These are phyloP conservation scores for Nycticebus coucang DNA, from an alignment of 2,113 vertebrate species.

Conservation along the genomic window DNA sequence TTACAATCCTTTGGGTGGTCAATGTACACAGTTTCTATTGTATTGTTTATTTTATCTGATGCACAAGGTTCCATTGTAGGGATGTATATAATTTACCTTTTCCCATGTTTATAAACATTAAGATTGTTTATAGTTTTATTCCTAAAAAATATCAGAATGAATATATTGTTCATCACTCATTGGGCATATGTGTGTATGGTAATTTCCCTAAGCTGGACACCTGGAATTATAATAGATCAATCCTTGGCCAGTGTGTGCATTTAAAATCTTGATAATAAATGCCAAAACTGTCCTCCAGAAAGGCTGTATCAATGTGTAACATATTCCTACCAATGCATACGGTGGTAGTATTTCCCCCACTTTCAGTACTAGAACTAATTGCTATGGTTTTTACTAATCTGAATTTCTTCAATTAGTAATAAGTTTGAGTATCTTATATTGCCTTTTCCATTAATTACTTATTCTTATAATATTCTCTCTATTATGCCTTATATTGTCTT, in stretches of 20 bases:
- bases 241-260: not conserved
- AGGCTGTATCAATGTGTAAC: not conserved
- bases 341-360: not conserved
- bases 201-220: not conserved
- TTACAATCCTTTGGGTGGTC: too few species aligned
- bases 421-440: not conserved
- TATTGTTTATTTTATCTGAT: not conserved
- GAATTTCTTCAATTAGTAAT: not conserved
- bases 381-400: conserved; percentile 21
- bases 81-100: not conserved
- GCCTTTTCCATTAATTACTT: not conserved
- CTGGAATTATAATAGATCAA: not conserved
- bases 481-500: not conserved
- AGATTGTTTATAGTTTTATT: conserved; percentile 15
- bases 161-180: not conserved
- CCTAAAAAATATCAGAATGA: not conserved
- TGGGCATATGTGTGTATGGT: not conserved
- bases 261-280: conserved; percentile 15
- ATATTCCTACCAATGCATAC: not conserved
- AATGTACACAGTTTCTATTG: not conserved
- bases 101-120: not conserved
- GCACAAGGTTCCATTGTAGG: not conserved
- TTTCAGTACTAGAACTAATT: not conserved
- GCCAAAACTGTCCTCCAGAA: not conserved
- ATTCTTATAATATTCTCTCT: conserved; percentile 14